Evolutionary conservation across 2,888 invertebrate genomes (phyloP).

Genomic region (Epirrhoe tristata): DNA sequence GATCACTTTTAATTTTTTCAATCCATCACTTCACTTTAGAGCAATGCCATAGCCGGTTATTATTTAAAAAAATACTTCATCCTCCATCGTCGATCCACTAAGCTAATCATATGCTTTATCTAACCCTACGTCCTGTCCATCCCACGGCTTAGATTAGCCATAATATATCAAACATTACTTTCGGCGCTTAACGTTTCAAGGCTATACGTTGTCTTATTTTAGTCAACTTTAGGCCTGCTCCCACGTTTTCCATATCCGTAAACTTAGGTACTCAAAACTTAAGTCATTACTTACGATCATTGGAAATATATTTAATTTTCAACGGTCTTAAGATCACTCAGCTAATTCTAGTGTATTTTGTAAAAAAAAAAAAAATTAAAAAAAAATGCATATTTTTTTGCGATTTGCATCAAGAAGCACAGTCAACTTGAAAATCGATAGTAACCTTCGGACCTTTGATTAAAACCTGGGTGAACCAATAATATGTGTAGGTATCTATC

Average conservation of each 20-base stretch:
- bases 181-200: not conserved
- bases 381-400: no score
- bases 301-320: no score
- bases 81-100: not conserved
- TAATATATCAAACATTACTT: not conserved
- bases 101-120: constrained; percentile 1
- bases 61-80: not conserved
- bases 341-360: no score
- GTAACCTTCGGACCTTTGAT: no score
- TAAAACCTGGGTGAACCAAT: no score
- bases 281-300: no score
- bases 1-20: not conserved
- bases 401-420: no score
- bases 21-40: not conserved
- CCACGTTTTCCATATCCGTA: not conserved
- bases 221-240: not conserved
- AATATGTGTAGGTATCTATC: no score
- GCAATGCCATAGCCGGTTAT: not conserved
- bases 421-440: no score
- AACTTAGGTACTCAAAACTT: not conserved
- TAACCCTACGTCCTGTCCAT: constrained; percentile 1
- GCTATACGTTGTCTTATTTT: not conserved
- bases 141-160: not conserved
- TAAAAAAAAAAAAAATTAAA: no score
- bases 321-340: no score